These are phyloP conservation scores for Harpagifer antarcticus DNA, from an alignment of 2,797 vertebrate species.

Conservation along the genomic window DNA sequence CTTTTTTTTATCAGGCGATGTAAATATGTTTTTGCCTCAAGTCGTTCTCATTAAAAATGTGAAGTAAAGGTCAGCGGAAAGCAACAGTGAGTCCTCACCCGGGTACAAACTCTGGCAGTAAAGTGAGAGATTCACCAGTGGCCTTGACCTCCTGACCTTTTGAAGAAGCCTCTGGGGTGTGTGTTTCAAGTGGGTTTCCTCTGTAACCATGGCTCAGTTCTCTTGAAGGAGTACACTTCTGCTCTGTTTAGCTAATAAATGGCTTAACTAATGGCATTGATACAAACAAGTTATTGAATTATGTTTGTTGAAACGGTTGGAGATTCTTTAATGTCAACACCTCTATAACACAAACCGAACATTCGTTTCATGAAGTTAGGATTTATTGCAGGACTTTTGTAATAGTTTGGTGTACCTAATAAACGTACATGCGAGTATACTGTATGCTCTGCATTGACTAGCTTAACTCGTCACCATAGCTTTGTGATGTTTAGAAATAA, in stretches of 20 bases:
- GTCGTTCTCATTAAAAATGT: constrained; percentile 50
- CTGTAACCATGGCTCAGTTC: not conserved
- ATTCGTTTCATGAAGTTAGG: not conserved
- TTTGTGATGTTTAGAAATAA: not conserved
- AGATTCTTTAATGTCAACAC: not conserved
- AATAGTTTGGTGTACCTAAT: not conserved
- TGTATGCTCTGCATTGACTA: not conserved
- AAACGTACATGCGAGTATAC: not conserved
- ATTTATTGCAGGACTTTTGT: not conserved
- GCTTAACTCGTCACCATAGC: not conserved
- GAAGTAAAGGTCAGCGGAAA: constrained; percentile 67
- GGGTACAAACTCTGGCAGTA: constrained; percentile 70
- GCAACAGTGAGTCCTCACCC: constrained; percentile 60
- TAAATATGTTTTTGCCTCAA: constrained; percentile 58
- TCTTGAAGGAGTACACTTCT: not conserved
- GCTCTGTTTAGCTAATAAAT: not conserved
- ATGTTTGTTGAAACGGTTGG: too few relatives aligned
- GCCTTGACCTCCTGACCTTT: constrained; percentile 51
- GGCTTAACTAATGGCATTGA: not conserved
- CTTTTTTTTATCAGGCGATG: constrained; percentile 36
- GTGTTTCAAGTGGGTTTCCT: constrained; percentile 22
- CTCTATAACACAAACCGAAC: not conserved
- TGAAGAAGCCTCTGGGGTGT: constrained; percentile 20
- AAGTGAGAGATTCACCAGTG: constrained; percentile 68
- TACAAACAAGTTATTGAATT: too few relatives aligned